Conservation (phyloP, 2,888 invertebrate genomes). For the Phytoseiulus persimilis region DNA sequence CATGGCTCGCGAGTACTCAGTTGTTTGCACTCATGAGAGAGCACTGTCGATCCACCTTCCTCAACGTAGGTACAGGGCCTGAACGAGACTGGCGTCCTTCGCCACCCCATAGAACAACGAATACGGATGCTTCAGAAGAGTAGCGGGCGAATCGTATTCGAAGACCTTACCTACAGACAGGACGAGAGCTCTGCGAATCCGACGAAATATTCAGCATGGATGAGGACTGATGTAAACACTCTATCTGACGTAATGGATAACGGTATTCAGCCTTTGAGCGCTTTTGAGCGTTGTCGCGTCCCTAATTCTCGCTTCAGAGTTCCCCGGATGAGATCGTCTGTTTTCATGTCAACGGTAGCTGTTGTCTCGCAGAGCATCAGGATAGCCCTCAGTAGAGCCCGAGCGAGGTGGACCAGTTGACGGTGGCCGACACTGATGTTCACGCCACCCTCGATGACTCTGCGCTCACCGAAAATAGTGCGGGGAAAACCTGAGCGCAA, state of each 20-base stretch:
- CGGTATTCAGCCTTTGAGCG: slow-evolving; percentile 41
- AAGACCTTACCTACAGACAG: slow-evolving; percentile 67
- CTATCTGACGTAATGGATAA: slow-evolving; percentile 28
- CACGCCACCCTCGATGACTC: slow-evolving; percentile 53
- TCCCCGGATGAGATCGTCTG: slow-evolving; percentile 51
- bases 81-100: slow-evolving; percentile 68
- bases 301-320: slow-evolving; percentile 50
- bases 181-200: slow-evolving; percentile 62
- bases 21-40: no score
- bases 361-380: slow-evolving; percentile 53
- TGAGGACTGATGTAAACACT: background rate
- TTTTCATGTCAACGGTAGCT: slow-evolving; percentile 52
- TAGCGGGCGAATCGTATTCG: slow-evolving; percentile 67
- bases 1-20: no score
- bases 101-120: slow-evolving; percentile 75
- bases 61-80: no score
- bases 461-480: slow-evolving; percentile 79
- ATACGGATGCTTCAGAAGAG: slow-evolving; percentile 60
- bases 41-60: no score
- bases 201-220: background rate
- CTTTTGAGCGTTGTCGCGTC: slow-evolving; percentile 56
- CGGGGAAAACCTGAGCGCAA: slow-evolving; percentile 57
- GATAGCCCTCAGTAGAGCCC: slow-evolving; percentile 51
- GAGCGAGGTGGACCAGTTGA: slow-evolving; percentile 52
- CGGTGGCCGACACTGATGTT: slow-evolving; percentile 53